Conservation (phyloP, 2,113 vertebrate genomes). For the Phaetusa simplex region DNA sequence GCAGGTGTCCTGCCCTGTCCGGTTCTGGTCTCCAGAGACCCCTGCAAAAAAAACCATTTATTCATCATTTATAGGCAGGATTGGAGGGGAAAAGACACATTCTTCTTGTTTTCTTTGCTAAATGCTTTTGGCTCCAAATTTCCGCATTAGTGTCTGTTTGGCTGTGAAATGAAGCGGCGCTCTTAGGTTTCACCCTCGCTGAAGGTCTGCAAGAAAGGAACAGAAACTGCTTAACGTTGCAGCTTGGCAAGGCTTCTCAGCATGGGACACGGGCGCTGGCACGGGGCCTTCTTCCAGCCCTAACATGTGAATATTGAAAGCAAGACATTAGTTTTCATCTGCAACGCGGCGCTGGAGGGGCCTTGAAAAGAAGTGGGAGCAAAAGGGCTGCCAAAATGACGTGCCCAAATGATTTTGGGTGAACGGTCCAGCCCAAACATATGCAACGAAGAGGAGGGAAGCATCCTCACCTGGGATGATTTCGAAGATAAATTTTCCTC, state of each 20-base stretch:
- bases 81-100: neutral
- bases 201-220: neutral
- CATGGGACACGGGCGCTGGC: neutral
- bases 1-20: constrained; percentile 75
- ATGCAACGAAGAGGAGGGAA: fast-evolving
- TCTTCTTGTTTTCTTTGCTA: neutral
- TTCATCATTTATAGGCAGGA: no score
- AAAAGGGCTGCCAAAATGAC: neutral
- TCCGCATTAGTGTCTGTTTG: fast-evolving
- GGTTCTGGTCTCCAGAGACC: constrained; percentile 75
- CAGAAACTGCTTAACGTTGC: neutral
- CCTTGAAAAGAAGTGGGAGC: neutral
- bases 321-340: fast-evolving
- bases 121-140: neutral
- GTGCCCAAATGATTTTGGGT: neutral
- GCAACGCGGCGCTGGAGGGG: fast-evolving
- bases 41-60: constrained; percentile 61
- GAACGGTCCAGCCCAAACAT: neutral
- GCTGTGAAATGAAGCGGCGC: neutral
- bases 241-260: neutral
- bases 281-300: neutral
- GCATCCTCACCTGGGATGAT: constrained; percentile 85
- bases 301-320: fast-evolving
- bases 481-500: constrained; percentile 91
- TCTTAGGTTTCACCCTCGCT: neutral